Evolutionary conservation across 2,888 invertebrate genomes (phyloP), one percentile per base, ranked within the genome.

Genomic region (Sminthurinus aureus): DNA sequence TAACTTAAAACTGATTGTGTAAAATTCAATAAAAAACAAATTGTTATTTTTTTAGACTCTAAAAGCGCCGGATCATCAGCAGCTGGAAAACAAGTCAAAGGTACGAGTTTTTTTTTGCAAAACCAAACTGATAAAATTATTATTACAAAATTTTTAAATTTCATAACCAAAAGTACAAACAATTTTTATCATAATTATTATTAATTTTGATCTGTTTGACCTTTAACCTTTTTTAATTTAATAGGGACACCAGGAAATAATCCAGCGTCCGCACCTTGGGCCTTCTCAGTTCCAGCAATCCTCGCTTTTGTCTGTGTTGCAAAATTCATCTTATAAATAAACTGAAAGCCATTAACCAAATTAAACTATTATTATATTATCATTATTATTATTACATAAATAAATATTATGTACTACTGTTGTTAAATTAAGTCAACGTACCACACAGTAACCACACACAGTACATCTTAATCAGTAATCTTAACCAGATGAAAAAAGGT

Each of bases 281-380:
- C 84, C 11, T 81, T 85, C 69, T 84, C 85, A 9, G 84, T 85
- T 74, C 86, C 86, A 20, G 84, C 86, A 51, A 85, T 86, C 78
- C 50, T 86, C 26, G 38, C 86, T 12, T 81, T 86, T 67, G 84
- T 84, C 18, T 77, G 76, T 69, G 82, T 86, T 24, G 86, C 86
- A 38, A 86, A 85, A 71, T 84, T 84, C 84, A 81, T 85, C 67
- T 84, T 86, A 77, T 86, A 86, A 85, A 67, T 58, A 3, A 15
- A 58, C 58, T 38, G 38, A 38, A 58, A 58, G 58, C 58, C 58
- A 58, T 58, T 58, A 11, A 58, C 58, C 13, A 13, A 58, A 58
- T 15, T 15, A 58, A 13, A 58, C 18, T 58, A 13, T 18, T 58
- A 58, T 15, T 6, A 2, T 15, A 58, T 15, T 58, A 18, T 58